phyloP scores from a whole-genome alignment of 2,797 vertebrate genomes.

The Fistularia commersonii region DNA sequence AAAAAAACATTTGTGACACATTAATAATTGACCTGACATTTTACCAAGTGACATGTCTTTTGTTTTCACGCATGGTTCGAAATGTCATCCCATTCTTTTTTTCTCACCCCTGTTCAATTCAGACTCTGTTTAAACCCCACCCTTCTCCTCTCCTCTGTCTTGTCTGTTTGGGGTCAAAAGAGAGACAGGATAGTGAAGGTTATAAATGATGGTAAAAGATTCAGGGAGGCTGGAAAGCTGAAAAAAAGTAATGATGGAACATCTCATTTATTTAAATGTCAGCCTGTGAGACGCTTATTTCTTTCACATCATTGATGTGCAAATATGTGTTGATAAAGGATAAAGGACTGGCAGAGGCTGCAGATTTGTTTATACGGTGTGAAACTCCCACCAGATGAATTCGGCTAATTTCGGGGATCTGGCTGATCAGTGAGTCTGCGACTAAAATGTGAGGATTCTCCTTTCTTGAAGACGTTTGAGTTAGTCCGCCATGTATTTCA shows the following conservation, averaged over 20 bases:
- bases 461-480: no score
- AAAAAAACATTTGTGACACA: slow-evolving; percentile 46
- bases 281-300: slow-evolving; percentile 29
- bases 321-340: slow-evolving; percentile 18
- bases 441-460: no score
- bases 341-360: slow-evolving; percentile 8
- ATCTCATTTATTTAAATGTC: slow-evolving; percentile 52
- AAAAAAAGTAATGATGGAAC: slow-evolving; percentile 48
- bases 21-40: slow-evolving; percentile 43
- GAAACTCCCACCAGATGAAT: slow-evolving; percentile 1
- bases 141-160: not conserved
- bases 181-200: slow-evolving; percentile 29
- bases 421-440: no score
- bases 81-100: slow-evolving; percentile 38
- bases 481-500: no score
- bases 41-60: slow-evolving; percentile 37
- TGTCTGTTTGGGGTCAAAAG: slow-evolving; percentile 6
- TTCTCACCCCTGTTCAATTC: slow-evolving; percentile 1
- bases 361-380: slow-evolving; percentile 17
- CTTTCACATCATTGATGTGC: slow-evolving; percentile 16
- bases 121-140: no score
- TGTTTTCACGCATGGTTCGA: slow-evolving; percentile 59
- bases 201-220: not conserved
- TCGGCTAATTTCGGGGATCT: no score
- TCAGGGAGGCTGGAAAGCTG: slow-evolving; percentile 23